phyloP scores from a whole-genome alignment of 2,113 vertebrate species.

The Proterorhinus semilunaris region DNA sequence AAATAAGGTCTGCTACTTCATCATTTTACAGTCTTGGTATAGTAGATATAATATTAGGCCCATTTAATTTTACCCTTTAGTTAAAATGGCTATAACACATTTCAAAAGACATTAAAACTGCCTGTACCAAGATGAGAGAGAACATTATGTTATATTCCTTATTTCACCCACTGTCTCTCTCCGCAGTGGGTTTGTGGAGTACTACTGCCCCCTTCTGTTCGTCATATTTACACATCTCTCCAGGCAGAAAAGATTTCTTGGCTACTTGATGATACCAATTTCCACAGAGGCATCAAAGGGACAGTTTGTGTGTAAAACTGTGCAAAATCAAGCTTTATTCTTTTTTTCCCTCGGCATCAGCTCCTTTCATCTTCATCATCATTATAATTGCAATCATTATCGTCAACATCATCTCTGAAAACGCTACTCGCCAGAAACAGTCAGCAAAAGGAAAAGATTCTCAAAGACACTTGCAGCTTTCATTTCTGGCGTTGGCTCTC shows the following conservation, averaged over 20 bases:
- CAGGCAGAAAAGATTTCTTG: conserved; percentile 5
- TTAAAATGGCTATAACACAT: not conserved
- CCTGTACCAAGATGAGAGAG: not conserved
- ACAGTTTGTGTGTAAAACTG: conserved; percentile 68
- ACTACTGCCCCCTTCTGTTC: conserved; percentile 61
- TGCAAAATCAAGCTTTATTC: conserved; percentile 80
- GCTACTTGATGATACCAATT: conserved; percentile 1
- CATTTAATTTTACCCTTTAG: not conserved
- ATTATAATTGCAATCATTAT: conserved; percentile 51
- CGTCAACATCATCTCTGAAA: conserved; percentile 53
- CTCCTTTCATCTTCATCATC: conserved; percentile 41
- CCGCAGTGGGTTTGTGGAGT: conserved; percentile 25
- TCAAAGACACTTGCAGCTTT: conserved; percentile 36
- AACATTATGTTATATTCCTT: not conserved
- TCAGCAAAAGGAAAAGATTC: conserved; percentile 34
- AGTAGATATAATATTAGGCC: not conserved
- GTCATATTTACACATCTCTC: conserved; percentile 11
- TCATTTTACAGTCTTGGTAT: not conserved
- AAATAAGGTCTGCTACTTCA: not conserved
- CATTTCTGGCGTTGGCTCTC: conserved; percentile 40
- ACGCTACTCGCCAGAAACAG: conserved; percentile 44
- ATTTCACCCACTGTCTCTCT: not conserved
- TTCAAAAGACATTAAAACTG: not conserved
- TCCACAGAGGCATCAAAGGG: conserved; percentile 34
- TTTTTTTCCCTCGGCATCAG: conserved; percentile 39